These are phyloP conservation scores for Rhagoletis zephyria DNA, from an alignment of 1,140 invertebrate species.

Conservation along the genomic window DNA sequence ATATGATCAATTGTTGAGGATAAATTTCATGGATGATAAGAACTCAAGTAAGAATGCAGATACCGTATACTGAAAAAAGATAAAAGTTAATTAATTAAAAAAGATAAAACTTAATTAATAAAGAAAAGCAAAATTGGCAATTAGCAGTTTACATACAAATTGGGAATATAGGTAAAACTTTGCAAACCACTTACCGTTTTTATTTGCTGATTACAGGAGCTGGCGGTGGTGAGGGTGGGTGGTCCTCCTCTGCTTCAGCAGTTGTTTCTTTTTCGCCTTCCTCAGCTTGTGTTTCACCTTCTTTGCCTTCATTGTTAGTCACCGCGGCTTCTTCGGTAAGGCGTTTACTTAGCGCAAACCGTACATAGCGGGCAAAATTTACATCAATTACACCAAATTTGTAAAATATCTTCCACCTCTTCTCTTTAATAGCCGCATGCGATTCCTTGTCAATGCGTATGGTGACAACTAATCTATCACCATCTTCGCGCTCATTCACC, in stretches of 20 bases:
- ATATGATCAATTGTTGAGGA: background rate
- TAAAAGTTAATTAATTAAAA: background rate
- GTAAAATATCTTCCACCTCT: slow-evolving; percentile 28
- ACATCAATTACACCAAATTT: slow-evolving; percentile 44
- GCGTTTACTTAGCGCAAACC: background rate
- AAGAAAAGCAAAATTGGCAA: background rate
- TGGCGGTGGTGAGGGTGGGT: background rate
- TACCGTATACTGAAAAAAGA: background rate
- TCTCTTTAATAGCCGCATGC: slow-evolving; percentile 1
- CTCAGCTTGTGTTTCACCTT: background rate
- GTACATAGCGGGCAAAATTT: slow-evolving; percentile 38
- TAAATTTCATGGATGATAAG: background rate
- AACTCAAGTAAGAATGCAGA: slow-evolving; percentile 16
- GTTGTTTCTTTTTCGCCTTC: background rate
- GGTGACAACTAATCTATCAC: slow-evolving; percentile 21
- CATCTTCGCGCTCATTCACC: slow-evolving; percentile 19
- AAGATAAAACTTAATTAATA: background rate
- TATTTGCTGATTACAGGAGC: slow-evolving; percentile 34
- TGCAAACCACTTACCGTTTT: background rate
- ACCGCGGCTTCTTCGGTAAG: background rate
- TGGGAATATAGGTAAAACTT: background rate
- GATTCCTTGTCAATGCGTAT: slow-evolving; percentile 43
- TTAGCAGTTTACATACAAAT: background rate
- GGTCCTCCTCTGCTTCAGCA: background rate
- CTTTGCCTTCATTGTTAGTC: background rate